A percentile compares a stretch with the other conserved stretches of the same genome.
phyloP scores from a whole-genome alignment of 2,797 vertebrate genomes.

The Buphagus erythrorhynchus region DNA sequence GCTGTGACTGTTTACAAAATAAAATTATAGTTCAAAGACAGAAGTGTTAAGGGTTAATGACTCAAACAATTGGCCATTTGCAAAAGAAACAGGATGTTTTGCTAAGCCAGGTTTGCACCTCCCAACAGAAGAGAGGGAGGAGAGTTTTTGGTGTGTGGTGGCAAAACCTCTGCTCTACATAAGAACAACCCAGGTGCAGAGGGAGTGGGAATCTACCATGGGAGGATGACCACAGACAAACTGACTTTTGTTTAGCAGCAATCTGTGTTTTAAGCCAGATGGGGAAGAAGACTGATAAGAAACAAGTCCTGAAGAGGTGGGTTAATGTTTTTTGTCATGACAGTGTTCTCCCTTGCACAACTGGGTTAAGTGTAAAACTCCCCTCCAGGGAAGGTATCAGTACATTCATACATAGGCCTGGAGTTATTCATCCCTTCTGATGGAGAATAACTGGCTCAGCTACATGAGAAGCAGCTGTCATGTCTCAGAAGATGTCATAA shows the following conservation, averaged over 20 bases:
- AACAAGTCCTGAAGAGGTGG: not conserved
- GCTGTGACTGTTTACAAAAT: not conserved
- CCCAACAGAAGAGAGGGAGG: not conserved
- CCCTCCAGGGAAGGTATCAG: too few species aligned
- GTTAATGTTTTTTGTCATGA: not conserved
- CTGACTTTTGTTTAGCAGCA: not conserved
- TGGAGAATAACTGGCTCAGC: not conserved
- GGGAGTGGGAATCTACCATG: accelerated
- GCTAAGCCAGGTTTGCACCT: not conserved
- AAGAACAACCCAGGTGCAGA: not conserved
- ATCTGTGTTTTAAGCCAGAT: not conserved
- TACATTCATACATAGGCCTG: not conserved
- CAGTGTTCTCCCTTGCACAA: not conserved
- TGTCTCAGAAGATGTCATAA: not conserved
- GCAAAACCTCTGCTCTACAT: not conserved
- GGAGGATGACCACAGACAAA: not conserved
- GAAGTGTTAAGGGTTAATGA: not conserved
- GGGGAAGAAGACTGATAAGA: not conserved
- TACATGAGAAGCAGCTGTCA: not conserved
- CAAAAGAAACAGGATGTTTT: not conserved
- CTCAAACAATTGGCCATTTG: not conserved
- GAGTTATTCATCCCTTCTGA: not conserved
- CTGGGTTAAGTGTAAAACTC: not conserved
- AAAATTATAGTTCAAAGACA: not conserved
- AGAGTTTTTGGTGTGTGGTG: not conserved